These are phyloP conservation scores for Dolichopus griseipennis DNA, from an alignment of 2,888 invertebrate genomes.

Conservation along the genomic window DNA sequence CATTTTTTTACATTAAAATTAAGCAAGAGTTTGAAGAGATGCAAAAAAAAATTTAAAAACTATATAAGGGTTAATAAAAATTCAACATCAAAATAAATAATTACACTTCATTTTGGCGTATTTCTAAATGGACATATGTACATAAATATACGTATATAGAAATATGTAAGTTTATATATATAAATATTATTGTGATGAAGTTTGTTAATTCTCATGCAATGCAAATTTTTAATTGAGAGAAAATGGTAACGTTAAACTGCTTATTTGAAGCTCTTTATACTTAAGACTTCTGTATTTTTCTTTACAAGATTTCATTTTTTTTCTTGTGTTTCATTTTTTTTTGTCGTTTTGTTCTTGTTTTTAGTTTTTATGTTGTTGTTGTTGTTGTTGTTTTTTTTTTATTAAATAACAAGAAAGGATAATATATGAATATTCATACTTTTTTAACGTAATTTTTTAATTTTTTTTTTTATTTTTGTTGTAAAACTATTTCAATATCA, in stretches of 20 bases:
- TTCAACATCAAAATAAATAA: neutral
- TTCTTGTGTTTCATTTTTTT: neutral
- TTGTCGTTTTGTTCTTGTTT: neutral
- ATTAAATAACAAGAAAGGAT: slow-evolving; percentile 6
- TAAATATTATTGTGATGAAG: neutral
- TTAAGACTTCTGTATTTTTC: slow-evolving; percentile 1
- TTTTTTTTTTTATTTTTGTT: neutral
- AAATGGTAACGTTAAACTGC: slow-evolving; percentile 2
- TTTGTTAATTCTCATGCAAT: neutral
- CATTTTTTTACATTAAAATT: too few relatives aligned
- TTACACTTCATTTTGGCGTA: neutral
- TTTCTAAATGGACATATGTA: neutral
- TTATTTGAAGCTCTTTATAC: neutral
- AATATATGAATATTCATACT: slow-evolving; percentile 1
- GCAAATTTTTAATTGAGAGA: slow-evolving; percentile 6
- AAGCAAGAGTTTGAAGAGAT: too few relatives aligned
- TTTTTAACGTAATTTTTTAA: neutral
- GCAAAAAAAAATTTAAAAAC: neutral
- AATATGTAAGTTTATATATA: too few relatives aligned
- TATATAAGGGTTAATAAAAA: neutral
- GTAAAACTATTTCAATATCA: neutral
- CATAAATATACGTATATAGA: too few relatives aligned
- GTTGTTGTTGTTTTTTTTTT: neutral
- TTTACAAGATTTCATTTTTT: neutral
- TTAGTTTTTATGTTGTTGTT: neutral